These are phyloP conservation scores for Atrina japonica DNA, from an alignment of 2,888 invertebrate species.

Conservation along the genomic window DNA sequence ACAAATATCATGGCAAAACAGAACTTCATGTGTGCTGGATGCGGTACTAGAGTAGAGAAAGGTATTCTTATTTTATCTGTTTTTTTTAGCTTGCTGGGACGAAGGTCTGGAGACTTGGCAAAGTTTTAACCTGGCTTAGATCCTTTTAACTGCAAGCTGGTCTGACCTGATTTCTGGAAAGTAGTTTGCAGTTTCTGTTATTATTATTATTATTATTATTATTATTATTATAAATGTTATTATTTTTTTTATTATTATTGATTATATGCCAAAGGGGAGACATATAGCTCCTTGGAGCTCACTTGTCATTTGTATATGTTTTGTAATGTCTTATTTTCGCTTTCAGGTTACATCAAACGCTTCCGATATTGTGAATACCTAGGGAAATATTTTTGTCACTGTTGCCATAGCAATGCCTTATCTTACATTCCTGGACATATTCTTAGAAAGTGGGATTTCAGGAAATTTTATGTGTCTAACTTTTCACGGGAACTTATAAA, in stretches of 20 bases:
- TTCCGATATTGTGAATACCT: conserved; percentile 92
- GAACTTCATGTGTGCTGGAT: conserved; percentile 91
- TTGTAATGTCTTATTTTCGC: conserved; percentile 19
- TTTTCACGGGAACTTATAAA: conserved; percentile 89
- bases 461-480: conserved; percentile 89
- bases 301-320: too few species aligned
- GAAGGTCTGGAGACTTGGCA: too few species aligned
- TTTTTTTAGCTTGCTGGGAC: too few species aligned
- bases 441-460: conserved; percentile 82
- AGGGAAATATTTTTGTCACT: conserved; percentile 92
- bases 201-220: too few species aligned
- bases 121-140: too few species aligned
- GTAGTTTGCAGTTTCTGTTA: too few species aligned
- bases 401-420: conserved; percentile 90
- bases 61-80: conserved; percentile 70
- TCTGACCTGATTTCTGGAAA: too few species aligned
- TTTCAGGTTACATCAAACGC: conserved; percentile 85
- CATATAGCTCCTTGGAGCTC: too few species aligned
- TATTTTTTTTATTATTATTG: too few species aligned
- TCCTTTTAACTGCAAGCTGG: too few species aligned
- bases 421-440: conserved; percentile 85
- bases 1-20: conserved; percentile 86
- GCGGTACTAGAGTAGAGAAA: conserved; percentile 89
- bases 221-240: too few species aligned
- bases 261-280: too few species aligned